phyloP scores from a whole-genome alignment of 2,113 vertebrate genomes.

The Syngnathoides biaculeatus region DNA sequence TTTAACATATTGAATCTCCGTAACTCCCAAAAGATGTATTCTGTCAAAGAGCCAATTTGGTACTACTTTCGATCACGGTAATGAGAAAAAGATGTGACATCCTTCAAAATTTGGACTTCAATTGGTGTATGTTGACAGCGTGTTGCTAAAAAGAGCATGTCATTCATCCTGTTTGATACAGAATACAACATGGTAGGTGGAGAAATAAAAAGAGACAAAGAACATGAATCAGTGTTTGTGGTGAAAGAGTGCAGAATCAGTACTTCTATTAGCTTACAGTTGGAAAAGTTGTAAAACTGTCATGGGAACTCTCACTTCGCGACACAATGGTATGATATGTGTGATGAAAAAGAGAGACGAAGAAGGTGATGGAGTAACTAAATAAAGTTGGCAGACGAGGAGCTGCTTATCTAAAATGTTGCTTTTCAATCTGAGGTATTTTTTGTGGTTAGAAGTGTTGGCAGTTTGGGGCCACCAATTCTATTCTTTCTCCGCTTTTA shows the following conservation, averaged over 20 bases:
- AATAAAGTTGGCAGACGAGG: slow-evolving; percentile 34
- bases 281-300: slow-evolving; percentile 47
- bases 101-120: slow-evolving; percentile 44
- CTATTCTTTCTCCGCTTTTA: slow-evolving; percentile 2
- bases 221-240: slow-evolving; percentile 60
- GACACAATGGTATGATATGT: slow-evolving; percentile 41
- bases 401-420: slow-evolving; percentile 63
- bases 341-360: slow-evolving; percentile 19
- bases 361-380: slow-evolving; percentile 21
- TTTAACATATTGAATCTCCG: neutral
- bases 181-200: slow-evolving; percentile 4
- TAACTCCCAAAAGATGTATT: neutral
- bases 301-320: slow-evolving; percentile 50
- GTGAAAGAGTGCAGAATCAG: slow-evolving; percentile 63
- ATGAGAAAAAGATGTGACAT: slow-evolving; percentile 15
- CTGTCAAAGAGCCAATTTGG: neutral
- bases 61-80: neutral
- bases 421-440: slow-evolving; percentile 54
- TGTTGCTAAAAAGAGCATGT: slow-evolving; percentile 42
- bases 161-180: slow-evolving; percentile 58
- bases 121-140: slow-evolving; percentile 46
- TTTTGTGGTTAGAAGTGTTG: slow-evolving; percentile 66
- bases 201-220: slow-evolving; percentile 57
- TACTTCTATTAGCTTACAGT: slow-evolving; percentile 33
- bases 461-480: slow-evolving; percentile 71